Percentiles rank a stretch among this genome's conserved stretches.
phyloP scores from a whole-genome alignment of 1,140 invertebrate species.

The Mamestra configurata region DNA sequence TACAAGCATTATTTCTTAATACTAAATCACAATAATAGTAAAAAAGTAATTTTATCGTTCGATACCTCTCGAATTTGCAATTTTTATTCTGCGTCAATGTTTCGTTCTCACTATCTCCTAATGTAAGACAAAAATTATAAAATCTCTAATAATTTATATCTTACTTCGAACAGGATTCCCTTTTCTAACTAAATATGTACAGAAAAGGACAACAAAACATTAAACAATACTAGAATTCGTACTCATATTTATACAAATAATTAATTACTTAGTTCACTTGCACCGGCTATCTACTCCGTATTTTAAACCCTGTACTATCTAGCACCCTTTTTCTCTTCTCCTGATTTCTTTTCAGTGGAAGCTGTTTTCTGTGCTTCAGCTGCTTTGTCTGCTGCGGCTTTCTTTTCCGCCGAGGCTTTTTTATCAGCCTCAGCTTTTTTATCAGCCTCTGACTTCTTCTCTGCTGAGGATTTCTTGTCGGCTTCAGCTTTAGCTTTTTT shows the following conservation, averaged over 20 bases:
- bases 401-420: background rate
- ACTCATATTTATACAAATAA: slow-evolving; percentile 48
- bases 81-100: slow-evolving; percentile 38
- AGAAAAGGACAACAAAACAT: slow-evolving; percentile 46
- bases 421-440: slow-evolving; percentile 7
- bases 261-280: slow-evolving; percentile 45
- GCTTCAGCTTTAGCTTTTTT: slow-evolving; percentile 33
- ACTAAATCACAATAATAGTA: slow-evolving; percentile 35
- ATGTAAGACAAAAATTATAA: slow-evolving; percentile 43
- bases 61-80: slow-evolving; percentile 1
- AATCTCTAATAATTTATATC: slow-evolving; percentile 42
- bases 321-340: slow-evolving; percentile 71
- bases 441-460: slow-evolving; percentile 24
- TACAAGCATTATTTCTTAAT: slow-evolving; percentile 8
- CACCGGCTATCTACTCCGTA: slow-evolving; percentile 52
- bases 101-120: background rate
- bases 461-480: background rate
- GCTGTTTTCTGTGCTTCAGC: slow-evolving; percentile 54
- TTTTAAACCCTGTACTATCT: slow-evolving; percentile 80
- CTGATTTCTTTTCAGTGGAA: slow-evolving; percentile 8
- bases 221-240: slow-evolving; percentile 47
- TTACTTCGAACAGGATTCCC: slow-evolving; percentile 15
- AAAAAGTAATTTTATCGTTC: slow-evolving; percentile 11
- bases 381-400: background rate
- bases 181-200: slow-evolving; percentile 47